phyloP scores from a whole-genome alignment of 2,888 invertebrate genomes.

The Biston stratarius region DNA sequence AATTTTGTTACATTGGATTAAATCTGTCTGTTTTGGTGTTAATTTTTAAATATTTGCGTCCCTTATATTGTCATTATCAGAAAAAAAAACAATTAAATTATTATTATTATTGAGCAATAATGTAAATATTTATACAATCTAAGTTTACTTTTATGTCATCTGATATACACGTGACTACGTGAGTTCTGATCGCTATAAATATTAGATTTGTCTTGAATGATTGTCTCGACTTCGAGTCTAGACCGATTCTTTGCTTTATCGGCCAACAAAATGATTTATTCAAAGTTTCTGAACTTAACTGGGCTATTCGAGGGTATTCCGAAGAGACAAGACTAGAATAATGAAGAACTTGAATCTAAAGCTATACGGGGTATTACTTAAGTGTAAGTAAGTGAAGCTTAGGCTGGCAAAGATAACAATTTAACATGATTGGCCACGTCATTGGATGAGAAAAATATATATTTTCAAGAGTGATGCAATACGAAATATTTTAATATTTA shows the following conservation, averaged over 20 bases:
- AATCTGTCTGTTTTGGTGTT: too few species aligned
- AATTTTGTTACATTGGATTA: too few species aligned
- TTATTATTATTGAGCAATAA: too few species aligned
- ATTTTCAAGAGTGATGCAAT: too few species aligned
- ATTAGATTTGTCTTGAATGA: conserved; percentile 33
- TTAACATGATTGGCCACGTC: too few species aligned
- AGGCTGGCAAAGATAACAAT: background rate
- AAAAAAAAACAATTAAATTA: too few species aligned
- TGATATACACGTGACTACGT: too few species aligned
- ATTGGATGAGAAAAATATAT: too few species aligned
- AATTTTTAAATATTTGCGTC: too few species aligned
- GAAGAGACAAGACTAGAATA: conserved; percentile 36
- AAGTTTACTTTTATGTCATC: background rate
- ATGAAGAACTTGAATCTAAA: conserved; percentile 30
- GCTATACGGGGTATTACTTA: background rate
- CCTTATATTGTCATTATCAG: too few species aligned
- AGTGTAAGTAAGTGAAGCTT: background rate
- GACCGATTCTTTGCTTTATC: conserved; percentile 35
- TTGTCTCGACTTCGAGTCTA: conserved; percentile 37
- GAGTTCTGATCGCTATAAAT: conserved; percentile 11
- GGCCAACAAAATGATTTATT: conserved; percentile 50
- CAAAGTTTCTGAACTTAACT: conserved; percentile 41
- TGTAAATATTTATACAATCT: too few species aligned
- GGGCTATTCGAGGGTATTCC: conserved; percentile 45
- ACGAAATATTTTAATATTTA: too few species aligned